Conservation (phyloP, 2,113 vertebrate genomes). For the Megaceryle maxima region DNA sequence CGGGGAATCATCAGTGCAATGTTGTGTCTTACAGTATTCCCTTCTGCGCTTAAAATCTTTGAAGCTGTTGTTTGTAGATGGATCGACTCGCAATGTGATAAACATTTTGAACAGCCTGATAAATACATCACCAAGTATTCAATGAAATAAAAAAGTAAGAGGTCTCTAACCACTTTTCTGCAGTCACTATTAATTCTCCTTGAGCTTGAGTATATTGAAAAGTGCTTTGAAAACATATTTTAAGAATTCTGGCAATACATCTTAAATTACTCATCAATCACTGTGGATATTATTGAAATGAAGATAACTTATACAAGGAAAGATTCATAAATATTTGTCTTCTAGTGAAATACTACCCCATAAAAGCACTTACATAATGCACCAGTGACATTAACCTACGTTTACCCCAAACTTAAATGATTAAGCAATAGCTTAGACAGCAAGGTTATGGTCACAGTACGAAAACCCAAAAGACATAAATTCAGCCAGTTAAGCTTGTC, state of each 20-base stretch:
- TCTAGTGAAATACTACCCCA: neutral
- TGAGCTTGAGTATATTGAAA: neutral
- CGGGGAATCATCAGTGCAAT: neutral
- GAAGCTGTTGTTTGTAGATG: neutral
- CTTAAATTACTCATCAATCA: slow-evolving; percentile 3
- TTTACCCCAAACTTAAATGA: neutral
- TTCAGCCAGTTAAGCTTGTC: slow-evolving; percentile 44
- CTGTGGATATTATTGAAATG: neutral
- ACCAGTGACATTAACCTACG: neutral
- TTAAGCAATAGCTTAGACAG: neutral
- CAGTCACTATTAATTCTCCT: neutral
- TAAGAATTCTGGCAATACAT: neutral
- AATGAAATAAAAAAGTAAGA: neutral
- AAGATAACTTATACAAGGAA: neutral
- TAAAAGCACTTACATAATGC: neutral
- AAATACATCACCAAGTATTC: neutral
- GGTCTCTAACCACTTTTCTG: neutral
- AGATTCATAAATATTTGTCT: neutral
- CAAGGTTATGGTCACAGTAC: neutral
- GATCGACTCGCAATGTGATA: neutral
- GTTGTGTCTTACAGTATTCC: neutral
- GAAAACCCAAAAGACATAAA: slow-evolving; percentile 38
- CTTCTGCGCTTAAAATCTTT: neutral
- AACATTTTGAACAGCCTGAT: neutral
- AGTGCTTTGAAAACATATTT: neutral